Percentiles rank a stretch among this genome's conserved stretches.
Conservation (phyloP, 2,113 vertebrate genomes). For the Centropus bengalensis region DNA sequence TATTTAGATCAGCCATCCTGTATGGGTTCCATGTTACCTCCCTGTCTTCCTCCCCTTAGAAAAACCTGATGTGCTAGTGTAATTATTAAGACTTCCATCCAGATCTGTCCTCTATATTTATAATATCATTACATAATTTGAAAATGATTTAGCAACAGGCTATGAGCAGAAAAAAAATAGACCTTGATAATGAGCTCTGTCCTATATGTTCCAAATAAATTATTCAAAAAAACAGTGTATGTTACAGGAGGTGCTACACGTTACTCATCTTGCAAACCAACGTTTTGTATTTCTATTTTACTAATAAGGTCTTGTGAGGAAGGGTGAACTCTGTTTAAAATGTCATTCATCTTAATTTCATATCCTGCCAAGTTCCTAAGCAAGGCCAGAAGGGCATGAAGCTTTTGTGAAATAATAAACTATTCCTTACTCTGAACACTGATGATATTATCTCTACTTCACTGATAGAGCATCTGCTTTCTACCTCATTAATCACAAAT, state of each 20-base stretch:
- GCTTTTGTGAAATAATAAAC: conserved; percentile 59
- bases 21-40: background rate
- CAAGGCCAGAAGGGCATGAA: conserved; percentile 52
- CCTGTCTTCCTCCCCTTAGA: background rate
- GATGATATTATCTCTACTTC: conserved; percentile 43
- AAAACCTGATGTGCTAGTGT: background rate
- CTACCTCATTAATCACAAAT: conserved; percentile 44
- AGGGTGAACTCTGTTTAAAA: conserved; percentile 44
- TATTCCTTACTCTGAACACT: background rate
- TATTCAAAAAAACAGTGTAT: background rate
- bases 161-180: conserved; percentile 34
- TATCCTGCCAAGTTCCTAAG: conserved; percentile 55
- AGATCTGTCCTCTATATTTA: conserved; percentile 6
- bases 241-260: background rate
- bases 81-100: conserved; percentile 26
- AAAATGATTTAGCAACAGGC: conserved; percentile 43
- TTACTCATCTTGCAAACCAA: background rate
- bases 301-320: conserved; percentile 43
- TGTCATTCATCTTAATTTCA: conserved; percentile 66
- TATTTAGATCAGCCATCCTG: background rate
- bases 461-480: conserved; percentile 51
- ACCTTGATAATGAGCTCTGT: conserved; percentile 47
- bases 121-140: conserved; percentile 20
- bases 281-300: conserved; percentile 17
- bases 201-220: conserved; percentile 20